Percentiles rank a stretch among this genome's conserved stretches.
These are phyloP conservation scores for Drosophila multiciliata DNA, from an alignment of 2,888 invertebrate genomes.

Conservation along the genomic window DNA sequence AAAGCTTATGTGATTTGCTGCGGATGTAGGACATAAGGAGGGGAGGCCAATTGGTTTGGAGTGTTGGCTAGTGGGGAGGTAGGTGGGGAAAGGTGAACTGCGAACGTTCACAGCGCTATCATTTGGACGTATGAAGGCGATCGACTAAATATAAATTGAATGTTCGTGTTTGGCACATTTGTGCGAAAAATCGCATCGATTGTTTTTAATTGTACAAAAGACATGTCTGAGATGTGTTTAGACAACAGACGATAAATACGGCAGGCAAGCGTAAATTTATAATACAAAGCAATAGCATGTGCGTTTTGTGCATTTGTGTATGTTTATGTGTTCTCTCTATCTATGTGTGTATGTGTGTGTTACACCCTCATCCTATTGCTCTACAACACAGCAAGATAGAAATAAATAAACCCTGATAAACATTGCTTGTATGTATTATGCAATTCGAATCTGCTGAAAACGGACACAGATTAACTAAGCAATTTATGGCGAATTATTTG, in stretches of 20 bases:
- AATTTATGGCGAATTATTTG: not conserved
- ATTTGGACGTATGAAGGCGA: constrained; percentile 71
- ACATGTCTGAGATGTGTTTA: constrained; percentile 54
- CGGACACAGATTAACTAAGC: constrained; percentile 15
- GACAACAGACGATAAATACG: constrained; percentile 30
- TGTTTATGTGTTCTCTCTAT: not conserved
- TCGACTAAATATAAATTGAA: constrained; percentile 68
- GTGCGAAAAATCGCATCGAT: constrained; percentile 78
- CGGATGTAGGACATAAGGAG: not conserved
- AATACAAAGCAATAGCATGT: constrained; percentile 9
- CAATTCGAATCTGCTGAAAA: constrained; percentile 25
- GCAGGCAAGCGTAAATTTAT: constrained; percentile 17
- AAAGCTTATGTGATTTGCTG: not conserved
- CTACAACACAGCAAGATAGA: constrained; percentile 2
- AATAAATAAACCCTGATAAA: constrained; percentile 38
- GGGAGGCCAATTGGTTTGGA: not conserved
- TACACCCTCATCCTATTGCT: constrained; percentile 29
- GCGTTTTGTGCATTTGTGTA: too few species aligned
- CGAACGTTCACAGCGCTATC: constrained; percentile 38
- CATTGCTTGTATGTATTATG: constrained; percentile 25
- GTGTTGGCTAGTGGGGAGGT: not conserved
- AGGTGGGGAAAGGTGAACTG: not conserved
- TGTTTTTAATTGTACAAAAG: constrained; percentile 70
- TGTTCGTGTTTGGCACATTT: constrained; percentile 78
- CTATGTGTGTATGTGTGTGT: not conserved